Conservation (phyloP, 2,888 invertebrate genomes). For the Sepiola atlantica region DNA sequence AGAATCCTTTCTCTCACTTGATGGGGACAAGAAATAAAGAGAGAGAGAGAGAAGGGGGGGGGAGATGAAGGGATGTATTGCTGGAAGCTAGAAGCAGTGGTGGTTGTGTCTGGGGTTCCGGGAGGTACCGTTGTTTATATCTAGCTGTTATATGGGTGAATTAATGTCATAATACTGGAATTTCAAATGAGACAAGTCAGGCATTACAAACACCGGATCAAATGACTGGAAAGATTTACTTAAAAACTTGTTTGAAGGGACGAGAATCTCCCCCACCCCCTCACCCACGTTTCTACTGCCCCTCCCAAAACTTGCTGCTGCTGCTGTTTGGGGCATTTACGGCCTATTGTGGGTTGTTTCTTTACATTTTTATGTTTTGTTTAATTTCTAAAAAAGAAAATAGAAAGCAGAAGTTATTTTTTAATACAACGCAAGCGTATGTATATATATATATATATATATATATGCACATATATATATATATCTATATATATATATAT, state of each 20-base stretch:
- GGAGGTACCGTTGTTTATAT: background rate
- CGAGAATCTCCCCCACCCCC: background rate
- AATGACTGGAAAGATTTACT: background rate
- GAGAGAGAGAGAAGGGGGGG: background rate
- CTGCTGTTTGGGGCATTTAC: background rate
- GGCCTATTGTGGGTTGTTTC: background rate
- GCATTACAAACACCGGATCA: constrained; percentile 6
- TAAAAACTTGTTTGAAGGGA: background rate
- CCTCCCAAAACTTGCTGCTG: too few relatives aligned
- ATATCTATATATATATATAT: too few relatives aligned
- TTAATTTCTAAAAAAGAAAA: background rate
- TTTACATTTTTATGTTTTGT: background rate
- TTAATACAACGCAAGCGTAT: background rate
- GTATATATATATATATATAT: background rate
- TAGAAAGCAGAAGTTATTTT: background rate
- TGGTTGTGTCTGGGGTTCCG: too few relatives aligned
- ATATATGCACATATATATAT: background rate
- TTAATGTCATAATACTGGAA: constrained; percentile 32
- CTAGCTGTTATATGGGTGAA: background rate
- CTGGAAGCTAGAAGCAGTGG: too few relatives aligned
- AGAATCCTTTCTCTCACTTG: constrained; percentile 7
- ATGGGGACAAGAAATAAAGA: background rate
- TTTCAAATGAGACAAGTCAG: constrained; percentile 6
- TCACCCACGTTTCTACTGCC: background rate
- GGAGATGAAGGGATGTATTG: too few relatives aligned